phyloP scores from a whole-genome alignment of 2,888 invertebrate genomes.

The Scelioninae gen. 1 region DNA sequence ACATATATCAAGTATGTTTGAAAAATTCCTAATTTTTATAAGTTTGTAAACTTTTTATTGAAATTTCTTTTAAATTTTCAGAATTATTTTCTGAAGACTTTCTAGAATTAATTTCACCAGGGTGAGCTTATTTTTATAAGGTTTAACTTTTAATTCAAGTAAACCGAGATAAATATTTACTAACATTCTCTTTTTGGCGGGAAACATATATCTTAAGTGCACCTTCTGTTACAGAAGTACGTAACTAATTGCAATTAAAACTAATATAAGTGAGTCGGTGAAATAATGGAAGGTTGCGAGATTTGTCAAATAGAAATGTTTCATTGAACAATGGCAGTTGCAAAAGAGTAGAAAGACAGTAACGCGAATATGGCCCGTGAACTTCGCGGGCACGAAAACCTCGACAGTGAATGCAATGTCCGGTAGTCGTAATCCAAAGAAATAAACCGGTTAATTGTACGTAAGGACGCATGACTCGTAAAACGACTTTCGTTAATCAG shows the following conservation, averaged over 20 bases:
- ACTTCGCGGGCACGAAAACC: slow-evolving; percentile 75
- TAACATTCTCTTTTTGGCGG: too few relatives aligned
- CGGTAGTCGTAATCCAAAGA: slow-evolving; percentile 72
- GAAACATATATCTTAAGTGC: too few relatives aligned
- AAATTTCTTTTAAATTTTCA: too few relatives aligned
- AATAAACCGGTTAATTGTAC: slow-evolving; percentile 75
- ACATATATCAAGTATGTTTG: too few relatives aligned
- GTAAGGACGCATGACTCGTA: slow-evolving; percentile 63
- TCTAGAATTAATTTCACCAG: too few relatives aligned
- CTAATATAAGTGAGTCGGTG: neutral
- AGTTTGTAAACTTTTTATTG: too few relatives aligned
- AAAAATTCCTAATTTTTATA: too few relatives aligned
- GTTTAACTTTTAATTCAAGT: too few relatives aligned
- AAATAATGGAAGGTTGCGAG: slow-evolving; percentile 3
- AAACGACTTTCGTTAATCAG: slow-evolving; percentile 62
- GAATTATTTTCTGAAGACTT: too few relatives aligned
- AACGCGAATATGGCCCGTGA: slow-evolving; percentile 73
- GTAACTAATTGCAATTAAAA: neutral
- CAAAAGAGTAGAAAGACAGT: slow-evolving; percentile 47
- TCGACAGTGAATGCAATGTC: slow-evolving; percentile 77
- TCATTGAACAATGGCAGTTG: slow-evolving; percentile 31
- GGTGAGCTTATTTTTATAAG: too few relatives aligned
- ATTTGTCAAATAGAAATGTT: neutral
- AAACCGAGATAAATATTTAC: too few relatives aligned
- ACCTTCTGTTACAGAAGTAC: too few relatives aligned